Evolutionary conservation across 2,113 vertebrate species (phyloP).

Genomic region (Poeciliopsis retropinna): DNA sequence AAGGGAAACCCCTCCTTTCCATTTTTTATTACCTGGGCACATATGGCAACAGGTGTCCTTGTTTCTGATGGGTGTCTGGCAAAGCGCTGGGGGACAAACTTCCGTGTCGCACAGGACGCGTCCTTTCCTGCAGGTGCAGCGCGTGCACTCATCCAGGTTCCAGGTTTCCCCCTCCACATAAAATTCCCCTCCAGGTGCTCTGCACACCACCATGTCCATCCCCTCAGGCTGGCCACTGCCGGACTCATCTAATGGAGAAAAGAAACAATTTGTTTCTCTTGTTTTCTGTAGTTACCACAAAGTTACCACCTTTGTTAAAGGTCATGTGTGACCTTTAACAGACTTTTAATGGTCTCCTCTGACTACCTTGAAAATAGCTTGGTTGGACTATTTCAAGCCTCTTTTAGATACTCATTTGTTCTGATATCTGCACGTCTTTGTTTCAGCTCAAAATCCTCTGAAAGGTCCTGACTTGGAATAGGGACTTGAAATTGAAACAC

Average conservation of each 20-base stretch:
- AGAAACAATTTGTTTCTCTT: neutral
- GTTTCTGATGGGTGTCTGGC: constrained; percentile 75
- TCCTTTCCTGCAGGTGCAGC: constrained; percentile 82
- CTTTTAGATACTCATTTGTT: neutral
- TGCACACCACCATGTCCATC: constrained; percentile 82
- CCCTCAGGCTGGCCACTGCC: constrained; percentile 82
- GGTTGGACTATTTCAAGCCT: neutral
- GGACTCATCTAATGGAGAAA: constrained; percentile 74
- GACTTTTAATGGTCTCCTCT: neutral
- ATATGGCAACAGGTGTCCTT: constrained; percentile 80
- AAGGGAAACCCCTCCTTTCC: neutral
- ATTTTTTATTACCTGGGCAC: constrained; percentile 76
- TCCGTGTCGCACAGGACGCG: constrained; percentile 83
- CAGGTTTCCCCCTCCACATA: constrained; percentile 86
- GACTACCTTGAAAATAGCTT: no score
- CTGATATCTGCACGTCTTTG: neutral
- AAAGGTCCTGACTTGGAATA: neutral
- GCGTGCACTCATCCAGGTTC: constrained; percentile 83
- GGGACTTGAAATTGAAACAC: neutral
- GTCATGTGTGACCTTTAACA: neutral
- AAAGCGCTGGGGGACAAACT: constrained; percentile 83
- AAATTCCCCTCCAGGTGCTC: constrained; percentile 80
- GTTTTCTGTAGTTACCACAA: neutral
- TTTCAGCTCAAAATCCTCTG: neutral
- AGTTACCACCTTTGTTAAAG: no score